phyloP scores from a whole-genome alignment of 2,797 vertebrate genomes.

The Megalops cyprinoides region DNA sequence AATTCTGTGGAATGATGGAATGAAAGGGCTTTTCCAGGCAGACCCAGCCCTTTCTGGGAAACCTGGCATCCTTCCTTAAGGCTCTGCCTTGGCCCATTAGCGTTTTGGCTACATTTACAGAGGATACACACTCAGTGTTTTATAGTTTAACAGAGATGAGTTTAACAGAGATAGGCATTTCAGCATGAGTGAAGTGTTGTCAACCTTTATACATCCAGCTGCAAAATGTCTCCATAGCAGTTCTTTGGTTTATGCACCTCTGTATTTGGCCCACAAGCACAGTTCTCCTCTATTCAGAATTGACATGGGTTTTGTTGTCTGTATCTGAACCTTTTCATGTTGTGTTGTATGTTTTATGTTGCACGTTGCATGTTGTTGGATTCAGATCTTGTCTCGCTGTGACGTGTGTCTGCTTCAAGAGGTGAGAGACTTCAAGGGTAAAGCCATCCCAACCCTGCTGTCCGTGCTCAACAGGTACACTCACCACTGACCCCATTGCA shows the following conservation, averaged over 20 bases:
- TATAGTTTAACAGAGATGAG: neutral
- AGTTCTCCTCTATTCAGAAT: neutral
- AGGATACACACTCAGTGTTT: too few relatives aligned
- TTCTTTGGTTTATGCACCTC: too few relatives aligned
- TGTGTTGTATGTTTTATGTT: neutral
- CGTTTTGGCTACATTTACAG: too few relatives aligned
- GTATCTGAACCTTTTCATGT: slow-evolving; percentile 1
- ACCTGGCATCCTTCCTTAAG: too few relatives aligned
- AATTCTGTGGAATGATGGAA: too few relatives aligned
- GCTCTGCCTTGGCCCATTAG: too few relatives aligned
- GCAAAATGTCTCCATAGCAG: too few relatives aligned
- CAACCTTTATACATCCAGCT: too few relatives aligned
- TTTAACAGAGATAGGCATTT: neutral
- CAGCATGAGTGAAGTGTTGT: neutral
- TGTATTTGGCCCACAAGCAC: neutral
- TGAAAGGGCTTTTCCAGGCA: too few relatives aligned
- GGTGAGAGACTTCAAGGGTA: slow-evolving; percentile 78
- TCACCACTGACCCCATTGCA: too few relatives aligned
- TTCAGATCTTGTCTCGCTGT: slow-evolving; percentile 79
- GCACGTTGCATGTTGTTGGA: too few relatives aligned
- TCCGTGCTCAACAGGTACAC: slow-evolving; percentile 75
- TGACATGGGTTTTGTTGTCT: neutral
- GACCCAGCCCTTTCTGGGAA: too few relatives aligned
- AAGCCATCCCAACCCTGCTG: slow-evolving; percentile 70
- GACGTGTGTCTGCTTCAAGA: slow-evolving; percentile 82